Percentiles rank a stretch among this genome's conserved stretches.
Evolutionary conservation across 1,140 invertebrate species (phyloP).

Genomic region (Tetranychus urticae): DNA sequence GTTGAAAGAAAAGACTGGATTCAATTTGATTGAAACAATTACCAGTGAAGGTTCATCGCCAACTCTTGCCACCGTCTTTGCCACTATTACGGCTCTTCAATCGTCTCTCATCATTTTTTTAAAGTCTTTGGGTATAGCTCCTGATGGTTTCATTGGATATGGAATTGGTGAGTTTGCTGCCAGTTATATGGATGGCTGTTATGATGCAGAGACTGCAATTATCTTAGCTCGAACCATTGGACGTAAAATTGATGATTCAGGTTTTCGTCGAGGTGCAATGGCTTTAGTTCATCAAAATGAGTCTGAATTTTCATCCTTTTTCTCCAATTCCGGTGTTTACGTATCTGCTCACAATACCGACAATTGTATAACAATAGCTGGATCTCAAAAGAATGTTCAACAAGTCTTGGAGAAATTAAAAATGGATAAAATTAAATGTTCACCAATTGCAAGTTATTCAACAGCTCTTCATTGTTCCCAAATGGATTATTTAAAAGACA

Average conservation of each 20-base stretch:
- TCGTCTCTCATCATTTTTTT: neutral
- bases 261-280: neutral
- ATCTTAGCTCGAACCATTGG: neutral
- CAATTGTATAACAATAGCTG: neutral
- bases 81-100: neutral
- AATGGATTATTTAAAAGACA: neutral
- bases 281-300: neutral
- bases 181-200: neutral
- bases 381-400: neutral
- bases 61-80: neutral
- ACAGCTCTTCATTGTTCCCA: neutral
- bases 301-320: neutral
- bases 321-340: neutral
- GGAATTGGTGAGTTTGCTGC: neutral
- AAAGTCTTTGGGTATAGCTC: neutral
- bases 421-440: neutral
- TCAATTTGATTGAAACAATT: neutral
- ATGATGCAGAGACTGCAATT: neutral
- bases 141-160: neutral
- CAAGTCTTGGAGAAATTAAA: neutral
- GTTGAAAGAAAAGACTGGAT: neutral
- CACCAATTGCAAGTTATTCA: neutral
- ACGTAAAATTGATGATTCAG: neutral
- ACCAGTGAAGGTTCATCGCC: neutral
- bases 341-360: neutral